Conservation (phyloP, 2,113 vertebrate genomes). For the Ictalurus furcatus region DNA sequence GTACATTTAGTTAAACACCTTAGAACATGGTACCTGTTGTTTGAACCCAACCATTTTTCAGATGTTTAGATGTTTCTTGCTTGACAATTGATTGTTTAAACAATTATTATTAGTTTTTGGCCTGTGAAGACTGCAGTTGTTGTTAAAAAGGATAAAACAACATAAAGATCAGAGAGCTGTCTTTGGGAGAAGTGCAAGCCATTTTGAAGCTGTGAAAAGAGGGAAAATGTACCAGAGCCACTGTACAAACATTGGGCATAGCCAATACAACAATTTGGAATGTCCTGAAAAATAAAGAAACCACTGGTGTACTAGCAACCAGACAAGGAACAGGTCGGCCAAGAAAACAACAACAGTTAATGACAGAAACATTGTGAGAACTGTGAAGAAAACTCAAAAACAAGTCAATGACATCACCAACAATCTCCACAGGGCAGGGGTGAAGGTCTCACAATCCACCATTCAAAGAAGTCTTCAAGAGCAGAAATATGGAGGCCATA, state of each 20-base stretch:
- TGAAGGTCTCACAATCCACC: background rate
- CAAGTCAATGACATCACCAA: background rate
- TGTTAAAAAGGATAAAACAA: background rate
- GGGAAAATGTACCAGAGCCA: background rate
- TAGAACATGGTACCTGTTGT: background rate
- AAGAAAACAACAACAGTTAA: background rate
- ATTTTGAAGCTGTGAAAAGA: background rate
- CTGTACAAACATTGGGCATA: background rate
- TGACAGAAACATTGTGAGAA: too few species aligned
- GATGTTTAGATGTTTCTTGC: too few species aligned
- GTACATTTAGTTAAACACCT: background rate
- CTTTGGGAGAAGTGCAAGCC: background rate
- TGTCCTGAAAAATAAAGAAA: background rate
- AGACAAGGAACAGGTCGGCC: background rate
- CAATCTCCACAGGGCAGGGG: too few species aligned
- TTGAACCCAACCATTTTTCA: background rate
- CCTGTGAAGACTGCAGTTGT: background rate
- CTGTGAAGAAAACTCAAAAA: background rate
- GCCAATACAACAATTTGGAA: background rate
- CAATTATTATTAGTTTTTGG: background rate
- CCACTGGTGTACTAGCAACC: background rate
- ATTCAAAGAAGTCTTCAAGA: background rate
- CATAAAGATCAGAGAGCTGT: background rate
- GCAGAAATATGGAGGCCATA: too few species aligned
- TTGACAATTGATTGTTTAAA: background rate